These are phyloP conservation scores for Zeuzera pyrina DNA, from an alignment of 2,888 invertebrate species.

Conservation along the genomic window DNA sequence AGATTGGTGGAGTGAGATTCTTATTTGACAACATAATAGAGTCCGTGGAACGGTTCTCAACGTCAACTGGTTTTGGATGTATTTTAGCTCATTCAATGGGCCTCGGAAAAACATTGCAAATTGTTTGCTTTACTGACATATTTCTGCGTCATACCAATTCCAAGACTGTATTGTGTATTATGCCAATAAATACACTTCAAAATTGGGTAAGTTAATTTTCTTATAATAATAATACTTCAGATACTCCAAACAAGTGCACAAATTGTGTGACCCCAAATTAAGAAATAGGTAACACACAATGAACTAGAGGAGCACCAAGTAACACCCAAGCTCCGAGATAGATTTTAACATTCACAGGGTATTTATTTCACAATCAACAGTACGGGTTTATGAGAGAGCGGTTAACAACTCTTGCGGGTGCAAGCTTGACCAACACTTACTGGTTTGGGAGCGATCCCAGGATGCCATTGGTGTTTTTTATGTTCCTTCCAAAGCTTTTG, in stretches of 20 bases:
- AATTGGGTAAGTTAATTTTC: conserved; percentile 83
- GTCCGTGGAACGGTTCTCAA: conserved; percentile 89
- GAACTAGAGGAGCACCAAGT: too few species aligned
- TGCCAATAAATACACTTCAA: conserved; percentile 98
- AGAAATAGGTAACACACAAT: too few species aligned
- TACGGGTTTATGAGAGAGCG: too few species aligned
- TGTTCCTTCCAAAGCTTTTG: too few species aligned
- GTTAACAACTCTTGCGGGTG: too few species aligned
- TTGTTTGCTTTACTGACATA: conserved; percentile 96
- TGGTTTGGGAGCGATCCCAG: too few species aligned
- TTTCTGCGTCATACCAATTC: conserved; percentile 92
- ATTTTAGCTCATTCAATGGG: conserved; percentile 99
- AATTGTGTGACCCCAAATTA: too few species aligned
- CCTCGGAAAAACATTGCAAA: conserved; percentile 97
- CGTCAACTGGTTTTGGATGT: conserved; percentile 95
- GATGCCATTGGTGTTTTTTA: too few species aligned
- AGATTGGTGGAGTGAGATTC: conserved; percentile 95
- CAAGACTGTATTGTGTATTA: conserved; percentile 93
- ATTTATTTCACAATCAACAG: too few species aligned
- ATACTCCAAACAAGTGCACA: conserved; percentile 3
- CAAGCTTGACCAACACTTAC: too few species aligned
- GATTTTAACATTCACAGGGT: too few species aligned
- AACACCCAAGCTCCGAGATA: too few species aligned
- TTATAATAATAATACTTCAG: conserved; percentile 2
- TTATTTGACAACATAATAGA: conserved; percentile 98